Conservation (phyloP, 2,888 invertebrate genomes). For the Pharmacophagus antenor region DNA sequence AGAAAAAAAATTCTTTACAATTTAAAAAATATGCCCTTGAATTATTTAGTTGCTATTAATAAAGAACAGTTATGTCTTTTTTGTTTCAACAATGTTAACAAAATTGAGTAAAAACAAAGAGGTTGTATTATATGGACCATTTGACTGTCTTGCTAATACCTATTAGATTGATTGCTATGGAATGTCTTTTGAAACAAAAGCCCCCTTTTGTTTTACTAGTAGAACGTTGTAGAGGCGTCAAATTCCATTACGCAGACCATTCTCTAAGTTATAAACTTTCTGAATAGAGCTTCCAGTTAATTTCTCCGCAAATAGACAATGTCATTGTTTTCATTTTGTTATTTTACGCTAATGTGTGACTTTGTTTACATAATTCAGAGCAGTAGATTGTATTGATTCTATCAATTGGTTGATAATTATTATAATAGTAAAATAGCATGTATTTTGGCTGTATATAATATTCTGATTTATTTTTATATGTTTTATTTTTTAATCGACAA, state of each 20-base stretch:
- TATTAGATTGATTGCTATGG: slow-evolving; percentile 45
- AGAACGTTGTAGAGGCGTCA: slow-evolving; percentile 39
- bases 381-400: too few species aligned
- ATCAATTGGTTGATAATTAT: too few species aligned
- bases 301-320: slow-evolving; percentile 58
- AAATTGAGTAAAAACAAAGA: slow-evolving; percentile 6
- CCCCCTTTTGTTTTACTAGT: slow-evolving; percentile 52
- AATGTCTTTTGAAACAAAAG: slow-evolving; percentile 46
- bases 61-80: background rate
- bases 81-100: background rate
- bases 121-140: slow-evolving; percentile 23
- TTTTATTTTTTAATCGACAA: too few species aligned
- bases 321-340: slow-evolving; percentile 28
- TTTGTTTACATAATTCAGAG: slow-evolving; percentile 10
- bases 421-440: too few species aligned
- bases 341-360: slow-evolving; percentile 30
- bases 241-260: slow-evolving; percentile 62
- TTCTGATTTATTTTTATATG: too few species aligned
- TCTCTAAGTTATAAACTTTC: slow-evolving; percentile 59
- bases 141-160: slow-evolving; percentile 49
- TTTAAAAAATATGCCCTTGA: too few species aligned
- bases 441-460: too few species aligned
- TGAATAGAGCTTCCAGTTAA: slow-evolving; percentile 65
- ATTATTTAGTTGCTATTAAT: background rate
- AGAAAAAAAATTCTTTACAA: too few species aligned